Evolutionary conservation across 1,140 invertebrate genomes (phyloP), one percentile per base, ranked within the genome.

Genomic region (Macrosteles quadrilineatus): DNA sequence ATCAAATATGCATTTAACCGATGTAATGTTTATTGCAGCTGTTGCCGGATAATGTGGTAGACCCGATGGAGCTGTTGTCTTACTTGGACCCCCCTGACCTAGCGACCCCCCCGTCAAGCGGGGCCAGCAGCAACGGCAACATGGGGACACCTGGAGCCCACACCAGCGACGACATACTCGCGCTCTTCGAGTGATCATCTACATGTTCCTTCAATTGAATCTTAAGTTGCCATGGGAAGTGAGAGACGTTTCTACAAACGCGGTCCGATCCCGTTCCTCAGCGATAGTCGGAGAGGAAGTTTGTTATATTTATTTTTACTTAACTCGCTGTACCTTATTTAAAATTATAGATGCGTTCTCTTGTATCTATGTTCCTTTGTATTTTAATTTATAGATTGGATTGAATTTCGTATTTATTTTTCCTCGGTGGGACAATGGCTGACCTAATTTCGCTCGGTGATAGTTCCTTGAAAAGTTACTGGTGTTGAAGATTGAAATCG

Each of bases 31-130:
- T 71, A 17, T 85, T 88, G 1, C 85, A 96, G 94, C 84, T 97
- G 65, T 82, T 96, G 75, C 92, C 94, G 40, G 94, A 96, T 76
- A 94, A 90, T 77, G 90, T 91, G 45, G 91, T 94, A 72, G 95
- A 97, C 82, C 94, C 95, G 2, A 94, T 97, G 89, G 95, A 97
- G 80, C 83, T 97, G 64, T 83, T 97, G 9, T 95, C 93, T 50
- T 97, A 97, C 80, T 81, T 97, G 76, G 95, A 96, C 77, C 93
- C 94, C 63, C 91, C 93, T 2, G 93, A 94, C 75, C 83, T 95
- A 32, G 92, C 92, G 73, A 94, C 93, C 53, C 92, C 93, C n/a
- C 92, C 93, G 2, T 92, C 90, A 9, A 93, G 90, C 73, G 92
- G 92, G 23, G 91, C 90, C 67, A 93, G 90, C 76, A 90, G 90